Conservation (phyloP, 2,113 vertebrate genomes). For the Pseudopipra pipra region DNA sequence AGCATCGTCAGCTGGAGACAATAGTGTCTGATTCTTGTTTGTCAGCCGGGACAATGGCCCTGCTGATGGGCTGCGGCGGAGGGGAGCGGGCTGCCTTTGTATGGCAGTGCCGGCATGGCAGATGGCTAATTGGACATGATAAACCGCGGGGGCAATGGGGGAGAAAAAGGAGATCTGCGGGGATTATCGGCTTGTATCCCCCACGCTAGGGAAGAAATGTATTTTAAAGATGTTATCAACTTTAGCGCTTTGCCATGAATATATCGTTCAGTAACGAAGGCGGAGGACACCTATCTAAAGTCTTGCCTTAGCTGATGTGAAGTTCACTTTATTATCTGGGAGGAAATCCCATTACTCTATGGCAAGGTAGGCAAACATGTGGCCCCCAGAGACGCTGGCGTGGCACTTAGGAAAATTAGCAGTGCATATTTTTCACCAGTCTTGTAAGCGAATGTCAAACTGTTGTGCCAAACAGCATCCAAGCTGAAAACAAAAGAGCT, state of each 20-base stretch:
- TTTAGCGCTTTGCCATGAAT: neutral
- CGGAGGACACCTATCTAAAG: neutral
- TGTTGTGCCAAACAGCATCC: constrained; percentile 17
- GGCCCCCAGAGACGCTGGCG: neutral
- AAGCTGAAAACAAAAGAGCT: constrained; percentile 7
- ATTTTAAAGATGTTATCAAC: constrained; percentile 25
- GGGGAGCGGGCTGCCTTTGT: constrained; percentile 50
- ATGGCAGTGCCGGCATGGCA: constrained; percentile 69
- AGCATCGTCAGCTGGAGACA: constrained; percentile 62
- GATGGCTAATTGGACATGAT: constrained; percentile 90
- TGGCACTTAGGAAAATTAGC: constrained; percentile 60
- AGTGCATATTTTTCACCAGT: constrained; percentile 30
- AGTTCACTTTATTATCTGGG: constrained; percentile 1
- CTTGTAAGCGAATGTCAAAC: constrained; percentile 25
- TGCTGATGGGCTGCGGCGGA: constrained; percentile 39
- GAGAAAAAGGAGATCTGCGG: constrained; percentile 70
- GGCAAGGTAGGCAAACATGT: neutral
- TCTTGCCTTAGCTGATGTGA: neutral
- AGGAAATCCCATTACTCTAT: constrained; percentile 15
- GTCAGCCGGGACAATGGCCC: constrained; percentile 70
- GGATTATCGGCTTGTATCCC: constrained; percentile 73
- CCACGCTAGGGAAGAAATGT: neutral
- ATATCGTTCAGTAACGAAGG: neutral
- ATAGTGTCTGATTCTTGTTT: constrained; percentile 70
- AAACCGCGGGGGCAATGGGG: constrained; percentile 72